These are phyloP conservation scores for Spongia lamella DNA, from an alignment of 37 sponge, comb jelly and placozoan genomes.

Conservation along the genomic window DNA sequence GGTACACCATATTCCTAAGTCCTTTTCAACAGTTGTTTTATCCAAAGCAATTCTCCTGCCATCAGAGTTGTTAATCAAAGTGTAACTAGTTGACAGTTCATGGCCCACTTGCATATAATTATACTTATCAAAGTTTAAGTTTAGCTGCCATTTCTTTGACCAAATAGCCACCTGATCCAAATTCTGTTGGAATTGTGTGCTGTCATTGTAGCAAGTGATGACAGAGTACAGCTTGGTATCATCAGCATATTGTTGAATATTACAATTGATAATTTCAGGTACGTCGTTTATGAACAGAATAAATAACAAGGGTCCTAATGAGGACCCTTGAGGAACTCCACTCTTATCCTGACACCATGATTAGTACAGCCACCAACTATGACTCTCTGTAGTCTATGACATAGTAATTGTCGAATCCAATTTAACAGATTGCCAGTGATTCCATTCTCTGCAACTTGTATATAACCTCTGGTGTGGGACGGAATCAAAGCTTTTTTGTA, in stretches of 20 bases:
- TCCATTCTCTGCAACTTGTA: not conserved
- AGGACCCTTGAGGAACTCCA: not conserved
- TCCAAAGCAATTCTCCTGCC: too few species aligned
- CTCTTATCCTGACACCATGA: not conserved
- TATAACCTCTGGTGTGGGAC: not conserved
- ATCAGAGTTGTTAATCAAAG: too few species aligned
- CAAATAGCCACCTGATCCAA: not conserved
- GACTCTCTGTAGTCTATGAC: not conserved
- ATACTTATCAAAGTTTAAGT: not conserved
- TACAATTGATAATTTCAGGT: too few species aligned
- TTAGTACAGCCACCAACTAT: not conserved
- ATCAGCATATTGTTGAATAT: too few species aligned
- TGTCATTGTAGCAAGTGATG: constrained; percentile 4
- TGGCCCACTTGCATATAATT: too few species aligned
- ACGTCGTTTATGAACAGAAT: too few species aligned
- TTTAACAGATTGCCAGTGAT: not conserved
- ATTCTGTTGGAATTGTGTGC: constrained; percentile 1
- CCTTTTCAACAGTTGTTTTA: too few species aligned
- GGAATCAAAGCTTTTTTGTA: not conserved
- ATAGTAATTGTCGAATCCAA: not conserved
- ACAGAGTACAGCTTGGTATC: constrained; percentile 12
- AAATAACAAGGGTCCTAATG: not conserved
- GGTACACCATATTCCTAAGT: too few species aligned
- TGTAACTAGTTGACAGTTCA: too few species aligned
- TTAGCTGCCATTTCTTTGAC: constrained; percentile 9